Conservation (phyloP, 1,140 invertebrate species). For the Ceratina japonica region DNA sequence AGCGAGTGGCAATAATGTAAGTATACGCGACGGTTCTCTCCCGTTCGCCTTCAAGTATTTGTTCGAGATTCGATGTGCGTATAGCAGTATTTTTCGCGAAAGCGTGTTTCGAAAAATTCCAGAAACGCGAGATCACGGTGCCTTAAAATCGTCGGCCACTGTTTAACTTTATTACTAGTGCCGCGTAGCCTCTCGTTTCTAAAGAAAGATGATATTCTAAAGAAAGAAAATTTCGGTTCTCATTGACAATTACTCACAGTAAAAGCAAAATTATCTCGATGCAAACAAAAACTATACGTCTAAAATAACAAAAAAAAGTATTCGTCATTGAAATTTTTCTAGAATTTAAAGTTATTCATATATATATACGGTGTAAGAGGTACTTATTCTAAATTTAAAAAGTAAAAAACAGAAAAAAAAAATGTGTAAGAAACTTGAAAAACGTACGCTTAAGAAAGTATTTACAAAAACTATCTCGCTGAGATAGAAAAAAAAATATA, state of each 20-base stretch:
- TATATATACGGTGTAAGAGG: constrained; percentile 28
- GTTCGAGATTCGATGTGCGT: constrained; percentile 8
- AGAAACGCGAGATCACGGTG: constrained; percentile 10
- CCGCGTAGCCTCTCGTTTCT: background rate
- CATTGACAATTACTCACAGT: constrained; percentile 16
- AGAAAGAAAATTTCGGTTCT: background rate
- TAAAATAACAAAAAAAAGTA: constrained; percentile 7
- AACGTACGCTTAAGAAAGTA: constrained; percentile 17
- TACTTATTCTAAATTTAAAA: constrained; percentile 24
- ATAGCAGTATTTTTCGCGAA: background rate
- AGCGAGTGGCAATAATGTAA: background rate
- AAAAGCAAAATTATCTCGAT: constrained; percentile 11
- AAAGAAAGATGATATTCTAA: background rate
- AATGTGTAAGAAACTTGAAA: constrained; percentile 2
- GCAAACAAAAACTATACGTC: background rate
- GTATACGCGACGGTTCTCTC: no score
- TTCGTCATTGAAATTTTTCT: constrained; percentile 20
- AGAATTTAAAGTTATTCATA: constrained; percentile 21
- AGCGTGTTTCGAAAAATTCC: constrained; percentile 2
- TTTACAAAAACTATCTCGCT: constrained; percentile 16
- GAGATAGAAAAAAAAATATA: constrained; percentile 32
- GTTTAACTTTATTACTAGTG: background rate
- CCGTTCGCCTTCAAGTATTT: no score
- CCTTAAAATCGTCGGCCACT: constrained; percentile 26
- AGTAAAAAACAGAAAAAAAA: no score